phyloP scores from a whole-genome alignment of 2,113 vertebrate genomes.

The Probosciger aterrimus region DNA sequence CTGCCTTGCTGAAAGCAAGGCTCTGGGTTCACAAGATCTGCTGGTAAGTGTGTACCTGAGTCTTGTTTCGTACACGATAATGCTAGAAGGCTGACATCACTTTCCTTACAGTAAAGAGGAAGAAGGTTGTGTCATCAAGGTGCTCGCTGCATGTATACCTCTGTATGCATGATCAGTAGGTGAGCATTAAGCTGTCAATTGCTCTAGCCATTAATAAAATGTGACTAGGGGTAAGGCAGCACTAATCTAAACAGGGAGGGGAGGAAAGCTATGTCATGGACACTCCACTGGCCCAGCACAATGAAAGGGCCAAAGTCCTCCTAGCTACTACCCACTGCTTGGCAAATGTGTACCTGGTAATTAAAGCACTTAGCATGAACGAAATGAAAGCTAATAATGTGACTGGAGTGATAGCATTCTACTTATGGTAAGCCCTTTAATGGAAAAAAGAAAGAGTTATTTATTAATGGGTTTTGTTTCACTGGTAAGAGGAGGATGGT shows the following conservation, averaged over 20 bases:
- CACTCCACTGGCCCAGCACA: fast-evolving
- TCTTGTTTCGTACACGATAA: background rate
- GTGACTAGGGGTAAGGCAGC: background rate
- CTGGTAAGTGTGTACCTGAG: background rate
- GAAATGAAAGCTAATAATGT: background rate
- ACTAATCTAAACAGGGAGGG: background rate
- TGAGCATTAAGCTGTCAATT: background rate
- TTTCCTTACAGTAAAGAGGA: background rate
- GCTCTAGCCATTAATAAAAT: background rate
- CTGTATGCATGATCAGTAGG: background rate
- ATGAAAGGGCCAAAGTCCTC: background rate
- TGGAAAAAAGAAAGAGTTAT: background rate
- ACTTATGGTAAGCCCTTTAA: background rate
- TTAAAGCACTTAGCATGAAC: background rate
- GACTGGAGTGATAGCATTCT: background rate
- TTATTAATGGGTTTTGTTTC: background rate
- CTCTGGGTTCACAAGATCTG: conserved; percentile 14
- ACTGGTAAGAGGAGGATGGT: background rate
- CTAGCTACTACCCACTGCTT: background rate
- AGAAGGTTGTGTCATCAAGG: background rate
- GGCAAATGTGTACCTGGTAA: background rate
- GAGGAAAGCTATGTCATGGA: background rate
- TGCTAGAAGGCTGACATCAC: background rate
- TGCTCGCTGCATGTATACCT: background rate
- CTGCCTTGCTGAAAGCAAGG: conserved; percentile 46